These are phyloP conservation scores for Drosophila histrio DNA, from an alignment of 2,888 invertebrate species.

Conservation along the genomic window DNA sequence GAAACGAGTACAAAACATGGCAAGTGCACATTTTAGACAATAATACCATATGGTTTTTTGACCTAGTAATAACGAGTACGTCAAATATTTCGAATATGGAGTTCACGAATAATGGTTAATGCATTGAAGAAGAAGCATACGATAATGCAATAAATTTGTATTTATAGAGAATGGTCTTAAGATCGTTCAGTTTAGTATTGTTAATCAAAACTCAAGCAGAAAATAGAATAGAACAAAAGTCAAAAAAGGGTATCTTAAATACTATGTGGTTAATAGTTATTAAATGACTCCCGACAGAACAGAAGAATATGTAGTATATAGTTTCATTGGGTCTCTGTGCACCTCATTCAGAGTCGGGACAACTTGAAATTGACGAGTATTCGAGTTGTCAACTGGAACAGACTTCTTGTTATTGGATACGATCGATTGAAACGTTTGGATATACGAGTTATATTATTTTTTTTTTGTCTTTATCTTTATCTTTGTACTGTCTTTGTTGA, in stretches of 20 bases:
- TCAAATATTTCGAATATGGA: conserved; percentile 4
- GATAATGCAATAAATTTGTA: neutral
- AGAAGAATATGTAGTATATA: conserved; percentile 8
- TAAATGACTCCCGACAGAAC: conserved; percentile 18
- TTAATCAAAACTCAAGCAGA: conserved; percentile 50
- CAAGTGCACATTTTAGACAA: conserved; percentile 55
- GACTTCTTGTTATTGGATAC: conserved; percentile 24
- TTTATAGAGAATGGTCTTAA: conserved; percentile 6
- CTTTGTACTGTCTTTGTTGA: conserved; percentile 54
- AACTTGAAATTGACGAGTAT: conserved; percentile 13
- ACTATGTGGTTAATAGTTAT: conserved; percentile 37
- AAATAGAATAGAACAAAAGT: conserved; percentile 9
- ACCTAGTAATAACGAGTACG: neutral
- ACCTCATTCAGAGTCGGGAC: conserved; percentile 35
- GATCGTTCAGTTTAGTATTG: conserved; percentile 38
- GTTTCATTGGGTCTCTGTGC: conserved; percentile 27
- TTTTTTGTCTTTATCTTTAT: conserved; percentile 31
- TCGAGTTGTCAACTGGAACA: conserved; percentile 50
- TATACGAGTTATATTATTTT: conserved; percentile 8
- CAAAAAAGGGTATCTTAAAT: conserved; percentile 39
- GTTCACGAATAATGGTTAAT: conserved; percentile 31
- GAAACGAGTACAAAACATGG: conserved; percentile 73
- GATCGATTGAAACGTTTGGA: conserved; percentile 24
- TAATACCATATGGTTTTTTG: conserved; percentile 9
- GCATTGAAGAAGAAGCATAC: conserved; percentile 34